phyloP scores from a whole-genome alignment of 2,888 invertebrate species.

The Petrophora chlorosata region DNA sequence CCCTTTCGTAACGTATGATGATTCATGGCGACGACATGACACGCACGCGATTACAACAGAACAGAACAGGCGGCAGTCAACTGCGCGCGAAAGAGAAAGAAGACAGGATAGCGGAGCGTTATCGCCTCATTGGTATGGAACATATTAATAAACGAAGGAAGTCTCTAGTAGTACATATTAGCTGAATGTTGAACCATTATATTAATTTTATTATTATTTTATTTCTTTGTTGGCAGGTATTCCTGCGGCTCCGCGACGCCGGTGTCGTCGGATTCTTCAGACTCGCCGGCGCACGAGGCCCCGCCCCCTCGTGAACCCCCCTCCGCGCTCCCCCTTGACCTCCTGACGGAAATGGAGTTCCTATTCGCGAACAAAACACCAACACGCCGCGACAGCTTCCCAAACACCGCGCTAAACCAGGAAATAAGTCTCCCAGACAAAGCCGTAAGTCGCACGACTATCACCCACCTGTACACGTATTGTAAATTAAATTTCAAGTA shows the following conservation, averaged over 20 bases:
- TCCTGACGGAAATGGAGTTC: constrained; percentile 75
- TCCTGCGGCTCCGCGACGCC: constrained; percentile 77
- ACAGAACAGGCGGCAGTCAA: too few relatives aligned
- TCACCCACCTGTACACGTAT: background rate
- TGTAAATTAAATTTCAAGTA: constrained; percentile 18
- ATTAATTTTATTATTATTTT: too few relatives aligned
- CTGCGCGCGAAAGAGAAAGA: too few relatives aligned
- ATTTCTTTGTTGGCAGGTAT: too few relatives aligned
- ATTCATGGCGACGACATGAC: too few relatives aligned
- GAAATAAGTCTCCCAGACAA: constrained; percentile 64
- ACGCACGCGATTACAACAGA: too few relatives aligned
- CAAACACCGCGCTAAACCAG: constrained; percentile 55
- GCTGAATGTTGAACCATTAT: too few relatives aligned
- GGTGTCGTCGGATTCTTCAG: constrained; percentile 71
- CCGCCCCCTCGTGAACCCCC: constrained; percentile 53
- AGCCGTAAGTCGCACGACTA: constrained; percentile 57
- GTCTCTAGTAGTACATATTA: too few relatives aligned
- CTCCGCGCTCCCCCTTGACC: constrained; percentile 64
- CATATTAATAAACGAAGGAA: too few relatives aligned
- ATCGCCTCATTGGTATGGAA: too few relatives aligned
- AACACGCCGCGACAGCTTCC: constrained; percentile 63
- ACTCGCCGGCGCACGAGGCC: constrained; percentile 56
- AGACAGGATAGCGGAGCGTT: too few relatives aligned
- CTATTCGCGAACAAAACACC: constrained; percentile 59
- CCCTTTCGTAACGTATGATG: too few relatives aligned